phyloP scores from a whole-genome alignment of 2,888 invertebrate species.

The Axea sp. region DNA sequence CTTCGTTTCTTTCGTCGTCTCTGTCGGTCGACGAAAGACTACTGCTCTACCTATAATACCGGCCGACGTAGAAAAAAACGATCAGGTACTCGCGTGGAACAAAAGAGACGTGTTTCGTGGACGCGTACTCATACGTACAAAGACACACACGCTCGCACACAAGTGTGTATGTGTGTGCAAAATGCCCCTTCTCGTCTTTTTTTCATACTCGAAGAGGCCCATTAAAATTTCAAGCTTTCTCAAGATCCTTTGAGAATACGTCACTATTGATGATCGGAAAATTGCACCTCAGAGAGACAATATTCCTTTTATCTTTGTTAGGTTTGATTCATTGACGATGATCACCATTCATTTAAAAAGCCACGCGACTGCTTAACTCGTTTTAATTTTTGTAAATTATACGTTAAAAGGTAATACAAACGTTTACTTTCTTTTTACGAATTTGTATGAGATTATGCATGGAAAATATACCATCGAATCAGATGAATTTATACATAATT shows the following conservation, averaged over 20 bases:
- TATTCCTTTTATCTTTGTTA: background rate
- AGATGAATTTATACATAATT: too few species aligned
- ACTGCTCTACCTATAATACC: conserved; percentile 38
- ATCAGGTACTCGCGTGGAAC: conserved; percentile 60
- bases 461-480: too few species aligned
- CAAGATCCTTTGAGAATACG: conserved; percentile 13
- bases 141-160: too few species aligned
- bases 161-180: too few species aligned
- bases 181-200: conserved; percentile 3
- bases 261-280: background rate
- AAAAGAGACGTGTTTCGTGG: conserved; percentile 41
- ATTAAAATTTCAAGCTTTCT: conserved; percentile 41
- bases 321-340: background rate
- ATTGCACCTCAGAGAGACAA: too few species aligned
- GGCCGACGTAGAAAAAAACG: conserved; percentile 47
- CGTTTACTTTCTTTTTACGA: too few species aligned
- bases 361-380: too few species aligned
- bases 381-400: too few species aligned
- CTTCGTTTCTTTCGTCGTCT: conserved; percentile 1
- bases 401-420: too few species aligned
- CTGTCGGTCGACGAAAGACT: conserved; percentile 17
- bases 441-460: too few species aligned
- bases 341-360: too few species aligned
- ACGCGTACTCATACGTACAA: background rate
- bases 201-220: conserved; percentile 12